A percentile compares a stretch with the other conserved stretches of the same genome.
phyloP scores from a whole-genome alignment of 2,888 invertebrate species.

The Cephus rjabovi region DNA sequence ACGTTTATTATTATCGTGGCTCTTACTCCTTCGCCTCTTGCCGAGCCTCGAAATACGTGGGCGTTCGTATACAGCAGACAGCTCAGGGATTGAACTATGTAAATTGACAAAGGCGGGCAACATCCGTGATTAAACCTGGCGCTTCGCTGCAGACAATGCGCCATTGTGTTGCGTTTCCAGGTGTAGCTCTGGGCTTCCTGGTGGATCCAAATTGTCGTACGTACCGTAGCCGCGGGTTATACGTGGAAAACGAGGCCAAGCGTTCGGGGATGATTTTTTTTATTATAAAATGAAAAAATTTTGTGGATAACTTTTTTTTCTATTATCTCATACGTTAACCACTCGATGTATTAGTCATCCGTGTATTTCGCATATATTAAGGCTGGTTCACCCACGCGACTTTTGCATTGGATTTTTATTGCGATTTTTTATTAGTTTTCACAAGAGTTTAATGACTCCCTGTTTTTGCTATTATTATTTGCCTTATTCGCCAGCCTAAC shows the following conservation, averaged over 20 bases:
- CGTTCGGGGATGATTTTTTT: neutral
- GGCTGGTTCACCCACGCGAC: neutral
- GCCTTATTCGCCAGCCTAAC: neutral
- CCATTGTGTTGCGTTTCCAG: slow-evolving; percentile 53
- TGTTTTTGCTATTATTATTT: neutral
- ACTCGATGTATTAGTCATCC: neutral
- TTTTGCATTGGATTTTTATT: neutral
- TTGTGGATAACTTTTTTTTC: neutral
- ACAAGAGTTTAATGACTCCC: neutral
- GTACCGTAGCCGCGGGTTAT: neutral
- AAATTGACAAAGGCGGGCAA: slow-evolving; percentile 54
- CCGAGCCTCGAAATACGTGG: neutral
- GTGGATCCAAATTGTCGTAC: neutral
- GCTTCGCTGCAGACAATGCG: slow-evolving; percentile 49
- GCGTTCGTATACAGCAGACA: neutral
- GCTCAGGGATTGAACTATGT: slow-evolving; percentile 29
- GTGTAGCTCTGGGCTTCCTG: slow-evolving; percentile 39
- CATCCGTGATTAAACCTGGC: slow-evolving; percentile 55
- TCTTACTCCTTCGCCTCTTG: neutral
- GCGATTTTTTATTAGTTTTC: neutral
- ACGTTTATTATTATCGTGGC: neutral
- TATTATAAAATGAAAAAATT: neutral
- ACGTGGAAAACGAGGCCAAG: neutral
- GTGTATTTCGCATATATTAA: neutral
- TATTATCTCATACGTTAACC: neutral